Base-by-base conservation (phyloP, 2,888 invertebrate genomes). In the Amphipyra berbera region DNA sequence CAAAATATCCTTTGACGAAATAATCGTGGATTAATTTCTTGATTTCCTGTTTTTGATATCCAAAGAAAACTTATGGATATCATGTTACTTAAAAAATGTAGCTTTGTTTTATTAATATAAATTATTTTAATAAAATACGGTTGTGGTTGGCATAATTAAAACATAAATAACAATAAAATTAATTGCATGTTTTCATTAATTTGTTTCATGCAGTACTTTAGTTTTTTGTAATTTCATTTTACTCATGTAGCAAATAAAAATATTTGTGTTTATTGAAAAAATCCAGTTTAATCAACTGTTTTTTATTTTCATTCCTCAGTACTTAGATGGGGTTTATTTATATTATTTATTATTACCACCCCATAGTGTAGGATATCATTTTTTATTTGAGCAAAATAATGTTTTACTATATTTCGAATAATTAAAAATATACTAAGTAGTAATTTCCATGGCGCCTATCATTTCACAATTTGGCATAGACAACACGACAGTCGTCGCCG, bases 401-500 rank as follows among this genome's bases (percentile, higher is more conserved):
- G 55, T 77, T 65, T 65, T 59, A 75, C 71, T 53, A 48, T 49
- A 62, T 70, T 61, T 70, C 10, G 75, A 74, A 49, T 14, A 70
- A 54, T 47, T 15, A 54, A 67, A 41, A 64, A 44, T 69, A 57
- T 58, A 21, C 21, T 21, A 63, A 70, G 54, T 64, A 64, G 14
- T 50, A 59, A 38, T 66, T 65, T 12, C 27, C 33, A 70, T 63
- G 80, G 74, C 80, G 77, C 74, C 66, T 61, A 69, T 53, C 44
- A 41, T 40, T 55, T 52, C 53, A 72, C 55, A 76, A 40, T 41
- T 52, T 56, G 63, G 73, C 81, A 77, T 68, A 78, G 85, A 84
- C 83, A 83, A 84, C 83, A 83, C 88, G 87, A 85, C 88, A 79
- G 78, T 72, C 61, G 74, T 71, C 75, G 77, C 82, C 86, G 84